These are phyloP conservation scores for Gobio occitaniae DNA, from an alignment of 2,797 vertebrate genomes.

Conservation along the genomic window DNA sequence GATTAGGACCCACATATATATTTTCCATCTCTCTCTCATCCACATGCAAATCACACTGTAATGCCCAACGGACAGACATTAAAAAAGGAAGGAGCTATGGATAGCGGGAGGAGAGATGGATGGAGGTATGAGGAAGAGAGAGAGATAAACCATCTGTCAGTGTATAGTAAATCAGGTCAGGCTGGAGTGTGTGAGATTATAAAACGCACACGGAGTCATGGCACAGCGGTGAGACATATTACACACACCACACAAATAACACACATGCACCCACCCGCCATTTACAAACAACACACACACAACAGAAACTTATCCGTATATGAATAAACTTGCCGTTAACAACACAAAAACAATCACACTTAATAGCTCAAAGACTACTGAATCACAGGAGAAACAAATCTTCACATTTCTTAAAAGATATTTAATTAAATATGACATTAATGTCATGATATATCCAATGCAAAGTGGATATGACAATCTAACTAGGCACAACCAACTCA, in stretches of 20 bases:
- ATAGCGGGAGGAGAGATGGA: constrained; percentile 7
- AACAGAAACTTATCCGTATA: not conserved
- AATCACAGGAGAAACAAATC: not conserved
- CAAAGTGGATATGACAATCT: not conserved
- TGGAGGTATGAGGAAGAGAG: constrained; percentile 19
- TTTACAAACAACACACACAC: not conserved
- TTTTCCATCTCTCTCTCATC: not conserved
- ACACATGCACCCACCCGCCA: not conserved
- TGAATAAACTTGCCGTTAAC: not conserved
- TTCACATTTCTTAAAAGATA: not conserved
- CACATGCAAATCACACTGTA: constrained; percentile 24
- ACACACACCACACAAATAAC: constrained; percentile 29
- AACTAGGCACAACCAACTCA: not conserved
- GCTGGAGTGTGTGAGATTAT: constrained; percentile 41
- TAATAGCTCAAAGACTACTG: not conserved
- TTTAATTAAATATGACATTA: not conserved
- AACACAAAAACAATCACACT: not conserved
- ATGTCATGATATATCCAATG: not conserved
- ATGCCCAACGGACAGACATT: constrained; percentile 3
- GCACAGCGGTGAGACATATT: constrained; percentile 29
- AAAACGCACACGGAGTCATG: constrained; percentile 30
- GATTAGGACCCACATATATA: constrained; percentile 20
- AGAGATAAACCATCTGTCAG: constrained; percentile 35
- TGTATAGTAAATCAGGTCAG: constrained; percentile 39
- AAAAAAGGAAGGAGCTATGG: constrained; percentile 17